Conservation (phyloP, 1,140 invertebrate genomes). For the Musca vetustissima region DNA sequence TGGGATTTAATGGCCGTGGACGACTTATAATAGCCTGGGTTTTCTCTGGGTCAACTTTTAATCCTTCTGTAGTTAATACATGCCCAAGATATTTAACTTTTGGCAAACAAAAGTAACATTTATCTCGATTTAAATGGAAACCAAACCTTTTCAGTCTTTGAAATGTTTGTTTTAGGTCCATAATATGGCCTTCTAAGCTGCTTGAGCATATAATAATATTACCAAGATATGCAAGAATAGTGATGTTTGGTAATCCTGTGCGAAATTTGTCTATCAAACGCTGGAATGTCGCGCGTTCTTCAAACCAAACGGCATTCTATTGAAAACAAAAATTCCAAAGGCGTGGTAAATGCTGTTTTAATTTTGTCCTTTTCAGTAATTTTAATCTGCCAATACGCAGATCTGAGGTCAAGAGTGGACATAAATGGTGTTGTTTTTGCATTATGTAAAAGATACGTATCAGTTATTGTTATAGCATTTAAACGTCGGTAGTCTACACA, state of each 20-base stretch:
- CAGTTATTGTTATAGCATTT: slow-evolving; percentile 56
- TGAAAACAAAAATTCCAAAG: slow-evolving; percentile 23
- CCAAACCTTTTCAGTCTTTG: not conserved
- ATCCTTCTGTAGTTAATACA: not conserved
- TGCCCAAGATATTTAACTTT: slow-evolving; percentile 14
- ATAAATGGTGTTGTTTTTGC: too few species aligned
- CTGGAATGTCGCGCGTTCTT: slow-evolving; percentile 17
- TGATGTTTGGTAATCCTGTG: not conserved
- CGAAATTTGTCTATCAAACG: not conserved
- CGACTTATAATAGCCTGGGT: not conserved
- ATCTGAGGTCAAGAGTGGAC: slow-evolving; percentile 49
- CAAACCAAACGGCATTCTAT: slow-evolving; percentile 51
- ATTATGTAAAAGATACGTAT: slow-evolving; percentile 54
- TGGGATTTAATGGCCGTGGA: not conserved
- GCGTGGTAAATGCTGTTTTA: slow-evolving; percentile 8
- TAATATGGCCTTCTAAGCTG: not conserved
- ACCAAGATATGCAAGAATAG: slow-evolving; percentile 8
- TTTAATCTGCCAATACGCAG: slow-evolving; percentile 43
- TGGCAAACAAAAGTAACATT: slow-evolving; percentile 1
- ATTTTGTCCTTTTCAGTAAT: slow-evolving; percentile 25
- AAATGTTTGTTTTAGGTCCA: not conserved
- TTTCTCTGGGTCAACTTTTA: slow-evolving; percentile 7
- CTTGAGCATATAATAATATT: slow-evolving; percentile 9
- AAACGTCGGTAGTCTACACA: slow-evolving; percentile 49
- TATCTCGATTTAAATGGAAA: slow-evolving; percentile 2